Percentiles rank a stretch among this genome's conserved stretches.
Evolutionary conservation across 2,888 invertebrate genomes (phyloP).

Genomic region (Aleiodes testaceus): DNA sequence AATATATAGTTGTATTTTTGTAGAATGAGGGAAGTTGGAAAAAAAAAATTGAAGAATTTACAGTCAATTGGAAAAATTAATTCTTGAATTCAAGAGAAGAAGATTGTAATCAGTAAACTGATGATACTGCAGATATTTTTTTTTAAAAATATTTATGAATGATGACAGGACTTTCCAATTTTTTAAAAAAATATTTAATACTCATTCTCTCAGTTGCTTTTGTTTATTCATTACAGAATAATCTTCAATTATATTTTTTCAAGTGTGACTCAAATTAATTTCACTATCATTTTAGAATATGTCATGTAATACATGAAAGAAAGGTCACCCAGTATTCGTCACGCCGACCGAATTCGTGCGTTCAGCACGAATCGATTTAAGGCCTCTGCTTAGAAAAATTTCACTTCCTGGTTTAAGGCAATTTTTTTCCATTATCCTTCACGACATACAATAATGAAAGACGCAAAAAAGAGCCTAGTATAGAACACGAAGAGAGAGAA

Average conservation of each 20-base stretch:
- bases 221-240: background rate
- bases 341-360: conserved; percentile 1
- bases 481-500: too few relatives aligned
- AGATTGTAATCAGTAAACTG: too few relatives aligned
- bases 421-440: background rate
- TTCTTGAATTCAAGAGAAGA: too few relatives aligned
- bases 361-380: background rate
- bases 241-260: background rate
- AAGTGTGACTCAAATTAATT: background rate
- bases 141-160: too few relatives aligned
- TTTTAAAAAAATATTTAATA: too few relatives aligned
- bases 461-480: background rate
- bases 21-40: too few relatives aligned
- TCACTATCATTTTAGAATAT: background rate
- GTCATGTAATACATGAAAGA: conserved; percentile 11
- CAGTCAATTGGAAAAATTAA: too few relatives aligned
- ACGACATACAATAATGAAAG: background rate
- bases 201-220: background rate
- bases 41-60: too few relatives aligned
- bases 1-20: too few relatives aligned
- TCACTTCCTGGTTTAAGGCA: conserved; percentile 5
- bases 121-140: too few relatives aligned
- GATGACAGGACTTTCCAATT: too few relatives aligned
- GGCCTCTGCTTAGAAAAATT: conserved; percentile 3
- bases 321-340: conserved; percentile 10